Evolutionary conservation across 2,797 vertebrate genomes (phyloP).

Genomic region (Prionace glauca): DNA sequence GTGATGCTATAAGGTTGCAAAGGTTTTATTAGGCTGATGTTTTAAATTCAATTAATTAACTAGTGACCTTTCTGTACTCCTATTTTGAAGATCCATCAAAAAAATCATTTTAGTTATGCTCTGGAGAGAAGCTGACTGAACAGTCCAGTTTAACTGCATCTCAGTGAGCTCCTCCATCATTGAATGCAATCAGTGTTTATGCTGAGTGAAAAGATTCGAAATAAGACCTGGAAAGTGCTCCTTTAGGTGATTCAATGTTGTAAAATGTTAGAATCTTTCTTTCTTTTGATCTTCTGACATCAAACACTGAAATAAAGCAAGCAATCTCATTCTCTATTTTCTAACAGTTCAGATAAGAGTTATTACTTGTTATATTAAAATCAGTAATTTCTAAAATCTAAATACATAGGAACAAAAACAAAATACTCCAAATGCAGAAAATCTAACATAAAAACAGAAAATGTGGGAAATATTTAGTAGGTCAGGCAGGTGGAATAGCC

Average conservation of each 20-base stretch:
- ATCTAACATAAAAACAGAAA: not conserved
- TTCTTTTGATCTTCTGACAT: not conserved
- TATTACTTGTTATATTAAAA: not conserved
- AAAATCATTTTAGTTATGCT: not conserved
- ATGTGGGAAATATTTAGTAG: not conserved
- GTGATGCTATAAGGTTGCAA: not conserved
- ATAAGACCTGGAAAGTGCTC: too few relatives aligned
- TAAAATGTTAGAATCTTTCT: not conserved
- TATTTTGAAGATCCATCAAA: not conserved
- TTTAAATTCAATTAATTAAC: slow-evolving; percentile 28
- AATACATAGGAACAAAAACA: not conserved
- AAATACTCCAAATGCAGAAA: not conserved
- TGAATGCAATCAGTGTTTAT: not conserved
- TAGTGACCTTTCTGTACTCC: not conserved
- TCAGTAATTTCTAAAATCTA: not conserved
- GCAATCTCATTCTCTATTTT: not conserved
- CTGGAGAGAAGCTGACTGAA: not conserved
- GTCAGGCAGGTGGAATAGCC: not conserved
- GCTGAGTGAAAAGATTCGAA: not conserved
- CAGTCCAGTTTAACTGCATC: not conserved
- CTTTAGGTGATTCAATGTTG: not conserved
- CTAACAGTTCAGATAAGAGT: not conserved
- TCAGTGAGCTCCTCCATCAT: not conserved
- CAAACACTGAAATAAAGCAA: not conserved
- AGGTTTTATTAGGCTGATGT: not conserved